A percentile compares a stretch with the other conserved stretches of the same genome.
phyloP scores from a whole-genome alignment of 2,888 invertebrate species.

The Icerya purchasi region DNA sequence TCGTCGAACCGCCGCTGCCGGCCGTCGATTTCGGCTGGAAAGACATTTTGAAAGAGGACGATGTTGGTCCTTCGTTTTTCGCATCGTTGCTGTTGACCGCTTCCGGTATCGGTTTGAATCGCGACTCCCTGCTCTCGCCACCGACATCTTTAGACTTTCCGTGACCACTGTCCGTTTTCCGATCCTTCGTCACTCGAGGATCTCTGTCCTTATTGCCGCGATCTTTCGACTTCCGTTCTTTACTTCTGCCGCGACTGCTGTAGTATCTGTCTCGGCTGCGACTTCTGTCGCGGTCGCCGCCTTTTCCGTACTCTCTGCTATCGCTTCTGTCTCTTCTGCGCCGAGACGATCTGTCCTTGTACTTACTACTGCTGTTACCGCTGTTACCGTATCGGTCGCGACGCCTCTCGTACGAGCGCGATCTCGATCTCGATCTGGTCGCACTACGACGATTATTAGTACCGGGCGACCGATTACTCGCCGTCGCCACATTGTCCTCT shows the following conservation, averaged over 20 bases:
- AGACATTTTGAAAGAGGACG: not conserved
- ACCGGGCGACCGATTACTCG: not conserved
- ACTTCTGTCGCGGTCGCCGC: conserved; percentile 27
- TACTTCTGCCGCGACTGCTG: conserved; percentile 29
- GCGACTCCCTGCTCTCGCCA: not conserved
- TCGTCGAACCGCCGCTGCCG: not conserved
- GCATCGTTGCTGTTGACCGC: not conserved
- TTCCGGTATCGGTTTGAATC: conserved; percentile 1
- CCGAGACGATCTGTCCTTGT: conserved; percentile 2
- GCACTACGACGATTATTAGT: conserved; percentile 3
- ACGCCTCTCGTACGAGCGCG: conserved; percentile 16
- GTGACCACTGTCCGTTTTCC: conserved; percentile 17
- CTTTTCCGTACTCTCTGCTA: conserved; percentile 27
- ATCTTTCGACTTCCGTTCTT: conserved; percentile 30
- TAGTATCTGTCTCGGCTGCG: conserved; percentile 33
- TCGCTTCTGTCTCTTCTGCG: conserved; percentile 25
- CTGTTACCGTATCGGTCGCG: conserved; percentile 26
- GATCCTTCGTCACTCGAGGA: conserved; percentile 18
- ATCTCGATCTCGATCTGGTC: conserved; percentile 19
- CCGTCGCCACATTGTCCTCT: not conserved
- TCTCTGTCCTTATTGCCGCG: conserved; percentile 1
- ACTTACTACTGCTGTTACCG: conserved; percentile 9
- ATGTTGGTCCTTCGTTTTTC: not conserved
- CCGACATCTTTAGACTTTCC: conserved; percentile 2
- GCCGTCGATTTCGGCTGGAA: not conserved